These are phyloP conservation scores for Colletes collaris DNA, from an alignment of 2,888 invertebrate genomes.

Conservation along the genomic window DNA sequence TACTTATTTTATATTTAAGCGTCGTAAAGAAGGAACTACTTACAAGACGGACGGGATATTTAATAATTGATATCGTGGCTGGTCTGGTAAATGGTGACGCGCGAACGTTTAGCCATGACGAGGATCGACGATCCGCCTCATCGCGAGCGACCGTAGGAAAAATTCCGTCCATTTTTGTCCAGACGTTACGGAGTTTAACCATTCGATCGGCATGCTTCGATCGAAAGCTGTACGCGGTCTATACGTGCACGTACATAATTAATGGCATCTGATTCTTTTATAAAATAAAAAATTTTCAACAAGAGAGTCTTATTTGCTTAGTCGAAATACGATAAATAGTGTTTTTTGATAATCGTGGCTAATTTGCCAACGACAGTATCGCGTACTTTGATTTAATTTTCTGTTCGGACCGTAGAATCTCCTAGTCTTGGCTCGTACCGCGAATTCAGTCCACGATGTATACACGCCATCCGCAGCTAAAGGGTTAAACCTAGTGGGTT, in stretches of 20 bases:
- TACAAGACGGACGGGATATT: slow-evolving; percentile 79
- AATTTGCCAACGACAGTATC: too few species aligned
- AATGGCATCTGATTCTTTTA: not conserved
- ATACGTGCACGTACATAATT: not conserved
- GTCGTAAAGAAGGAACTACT: slow-evolving; percentile 82
- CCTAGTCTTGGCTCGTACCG: too few species aligned
- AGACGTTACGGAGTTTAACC: too few species aligned
- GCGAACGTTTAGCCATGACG: slow-evolving; percentile 62
- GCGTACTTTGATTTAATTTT: too few species aligned
- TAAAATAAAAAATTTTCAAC: too few species aligned
- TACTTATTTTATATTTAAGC: slow-evolving; percentile 83
- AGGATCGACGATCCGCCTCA: slow-evolving; percentile 25
- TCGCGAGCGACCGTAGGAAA: not conserved
- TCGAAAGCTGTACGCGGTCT: too few species aligned
- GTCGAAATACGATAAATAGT: too few species aligned
- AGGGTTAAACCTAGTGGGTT: not conserved
- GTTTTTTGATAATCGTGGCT: too few species aligned
- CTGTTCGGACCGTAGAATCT: too few species aligned
- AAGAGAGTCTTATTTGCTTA: too few species aligned
- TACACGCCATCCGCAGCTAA: not conserved
- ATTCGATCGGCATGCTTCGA: too few species aligned
- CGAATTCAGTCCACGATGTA: too few species aligned
- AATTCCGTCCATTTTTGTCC: not conserved
- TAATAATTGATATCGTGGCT: slow-evolving; percentile 77
- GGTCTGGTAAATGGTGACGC: slow-evolving; percentile 42